Percentiles rank a stretch among this genome's conserved stretches.
Evolutionary conservation across 2,113 vertebrate genomes (phyloP).

Genomic region (Cacatua alba): DNA sequence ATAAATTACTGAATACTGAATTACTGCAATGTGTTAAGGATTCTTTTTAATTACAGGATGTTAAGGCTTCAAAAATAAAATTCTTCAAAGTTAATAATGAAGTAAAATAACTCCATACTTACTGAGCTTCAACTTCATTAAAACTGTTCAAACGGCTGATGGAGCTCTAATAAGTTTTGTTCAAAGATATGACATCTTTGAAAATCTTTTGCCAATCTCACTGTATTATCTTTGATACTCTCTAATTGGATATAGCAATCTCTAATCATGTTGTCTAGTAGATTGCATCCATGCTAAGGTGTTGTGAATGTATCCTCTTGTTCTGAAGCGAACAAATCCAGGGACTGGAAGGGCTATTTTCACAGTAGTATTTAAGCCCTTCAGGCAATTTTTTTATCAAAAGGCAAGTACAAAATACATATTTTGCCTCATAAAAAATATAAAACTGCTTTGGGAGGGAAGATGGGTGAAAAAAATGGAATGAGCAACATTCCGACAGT

Average conservation of each 20-base stretch:
- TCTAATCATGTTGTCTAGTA: constrained; percentile 42
- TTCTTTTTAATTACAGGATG: constrained; percentile 66
- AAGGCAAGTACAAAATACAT: background rate
- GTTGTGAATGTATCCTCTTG: background rate
- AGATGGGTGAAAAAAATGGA: background rate
- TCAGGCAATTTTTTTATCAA: background rate
- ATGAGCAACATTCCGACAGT: constrained; percentile 34
- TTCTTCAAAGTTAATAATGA: constrained; percentile 46
- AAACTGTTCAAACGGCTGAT: constrained; percentile 66
- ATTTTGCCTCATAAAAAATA: background rate
- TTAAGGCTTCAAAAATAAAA: constrained; percentile 65
- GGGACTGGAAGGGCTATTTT: background rate
- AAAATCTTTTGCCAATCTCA: constrained; percentile 62
- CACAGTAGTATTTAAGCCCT: background rate
- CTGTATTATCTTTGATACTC: constrained; percentile 67
- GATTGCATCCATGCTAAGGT: constrained; percentile 11
- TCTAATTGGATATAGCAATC: constrained; percentile 62
- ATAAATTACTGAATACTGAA: constrained; percentile 35
- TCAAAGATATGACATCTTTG: constrained; percentile 73
- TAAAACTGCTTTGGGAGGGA: background rate
- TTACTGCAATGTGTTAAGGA: constrained; percentile 59
- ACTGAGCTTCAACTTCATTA: constrained; percentile 71
- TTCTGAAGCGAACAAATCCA: background rate
- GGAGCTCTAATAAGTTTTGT: constrained; percentile 70
- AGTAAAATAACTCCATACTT: constrained; percentile 64